Percentiles rank a stretch among this genome's conserved stretches.
Evolutionary conservation across 2,113 vertebrate genomes (phyloP).

Genomic region (Sialia sialis): DNA sequence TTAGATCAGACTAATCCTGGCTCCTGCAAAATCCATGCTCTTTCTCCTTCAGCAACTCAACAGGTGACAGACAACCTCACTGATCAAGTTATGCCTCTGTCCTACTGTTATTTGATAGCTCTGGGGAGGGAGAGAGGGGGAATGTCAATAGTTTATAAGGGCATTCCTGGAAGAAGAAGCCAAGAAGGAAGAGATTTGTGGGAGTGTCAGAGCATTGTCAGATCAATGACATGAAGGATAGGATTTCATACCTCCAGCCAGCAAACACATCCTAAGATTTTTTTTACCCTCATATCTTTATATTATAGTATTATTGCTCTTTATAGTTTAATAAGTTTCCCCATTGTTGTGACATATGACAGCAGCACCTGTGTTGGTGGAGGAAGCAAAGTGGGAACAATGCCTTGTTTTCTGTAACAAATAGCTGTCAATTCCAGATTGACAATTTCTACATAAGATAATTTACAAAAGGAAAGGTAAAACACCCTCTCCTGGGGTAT

Average conservation of each 20-base stretch:
- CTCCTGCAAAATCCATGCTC: neutral
- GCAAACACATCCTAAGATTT: neutral
- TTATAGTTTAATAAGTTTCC: constrained; percentile 39
- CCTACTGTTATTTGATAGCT: neutral
- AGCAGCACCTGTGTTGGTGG: constrained; percentile 27
- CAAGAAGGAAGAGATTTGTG: neutral
- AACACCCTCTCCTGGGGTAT: constrained; percentile 52
- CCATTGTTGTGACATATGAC: constrained; percentile 67
- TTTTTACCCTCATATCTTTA: neutral
- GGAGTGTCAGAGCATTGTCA: neutral
- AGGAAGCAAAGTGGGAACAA: constrained; percentile 43
- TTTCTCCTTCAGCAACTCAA: neutral
- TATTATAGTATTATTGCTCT: constrained; percentile 19
- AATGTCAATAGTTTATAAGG: neutral
- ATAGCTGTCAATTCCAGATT: constrained; percentile 68
- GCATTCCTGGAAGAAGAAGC: neutral
- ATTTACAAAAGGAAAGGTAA: constrained; percentile 56
- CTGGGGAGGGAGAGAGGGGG: neutral
- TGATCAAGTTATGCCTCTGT: neutral
- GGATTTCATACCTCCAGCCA: neutral
- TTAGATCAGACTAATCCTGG: neutral
- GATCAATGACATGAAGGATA: neutral
- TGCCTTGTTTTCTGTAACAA: constrained; percentile 70
- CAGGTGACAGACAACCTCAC: neutral
- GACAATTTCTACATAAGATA: constrained; percentile 71